Evolutionary conservation across 2,113 vertebrate genomes (phyloP), one percentile per base, ranked within the genome.

Genomic region (Rhynchomys soricoides): DNA sequence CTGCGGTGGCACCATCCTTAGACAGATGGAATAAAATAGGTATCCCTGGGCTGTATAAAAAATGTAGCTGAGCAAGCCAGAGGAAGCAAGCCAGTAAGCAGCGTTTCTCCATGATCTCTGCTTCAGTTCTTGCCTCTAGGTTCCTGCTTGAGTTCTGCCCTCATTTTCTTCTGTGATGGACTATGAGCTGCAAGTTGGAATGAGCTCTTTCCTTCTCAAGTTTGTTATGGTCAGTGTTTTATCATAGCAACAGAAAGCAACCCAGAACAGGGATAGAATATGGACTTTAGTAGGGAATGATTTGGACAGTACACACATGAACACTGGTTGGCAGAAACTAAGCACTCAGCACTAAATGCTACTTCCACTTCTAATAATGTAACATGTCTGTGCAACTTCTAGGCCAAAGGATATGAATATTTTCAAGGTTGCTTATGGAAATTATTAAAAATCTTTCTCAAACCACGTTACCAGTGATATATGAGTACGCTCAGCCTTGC

Each of bases 371-470:
- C 66, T 81, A 79, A 31, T 59, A 75, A 93, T 81, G 52, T 85
- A 95, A 71, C 7, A 81, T 73, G 89, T 62, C 55, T 52, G 3
- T 83, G 0, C 78, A 43, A 66, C 83, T 93, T 89, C 55, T 91
- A 79, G 68, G 16, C 71, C 59, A 83, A 78, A 74, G 21, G 26
- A 86, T 64, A 43, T 48, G 43, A 66, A 9, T 96, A 50, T 93
- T 86, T 96, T 90, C n/a, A 94, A 62, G 40, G 83, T 70, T 92
- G 19, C 90, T 87, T 62, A 89, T 86, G 75, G 57, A 75, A 19
- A 22, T 62, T 90, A 50, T 17, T 93, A 62, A 88, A 55, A 87
- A 70, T 94, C 74, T 82, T n/a, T 90, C 43, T 96, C 71, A 86
- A 86, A 48, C 52, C 78, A 1, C 64, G 86, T n/a, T 70, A 48